Evolutionary conservation across 2,113 vertebrate genomes (phyloP).

Genomic region (Boleophthalmus pectinirostris): DNA sequence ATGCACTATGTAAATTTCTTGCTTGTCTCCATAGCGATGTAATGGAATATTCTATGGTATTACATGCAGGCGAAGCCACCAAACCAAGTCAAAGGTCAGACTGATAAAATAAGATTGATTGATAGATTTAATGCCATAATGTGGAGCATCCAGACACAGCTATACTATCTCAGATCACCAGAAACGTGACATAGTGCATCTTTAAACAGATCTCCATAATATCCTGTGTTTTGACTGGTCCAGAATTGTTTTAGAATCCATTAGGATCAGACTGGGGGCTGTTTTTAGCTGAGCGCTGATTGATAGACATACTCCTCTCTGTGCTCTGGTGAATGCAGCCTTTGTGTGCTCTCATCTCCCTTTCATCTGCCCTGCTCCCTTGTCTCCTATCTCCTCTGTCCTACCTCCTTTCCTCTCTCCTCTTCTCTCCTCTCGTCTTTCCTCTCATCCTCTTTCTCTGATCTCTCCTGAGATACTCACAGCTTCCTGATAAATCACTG

Average conservation of each 20-base stretch:
- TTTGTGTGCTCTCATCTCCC: slow-evolving; percentile 1
- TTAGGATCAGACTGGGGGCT: neutral
- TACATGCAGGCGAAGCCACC: too few relatives aligned
- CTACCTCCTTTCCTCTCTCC: neutral
- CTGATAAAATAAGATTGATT: neutral
- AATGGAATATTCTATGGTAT: neutral
- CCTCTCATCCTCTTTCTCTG: neutral
- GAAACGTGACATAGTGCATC: neutral
- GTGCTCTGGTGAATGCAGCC: neutral
- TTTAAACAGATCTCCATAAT: neutral
- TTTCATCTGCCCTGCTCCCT: slow-evolving; percentile 13
- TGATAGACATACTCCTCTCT: neutral
- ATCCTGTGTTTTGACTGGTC: neutral
- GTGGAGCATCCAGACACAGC: too few relatives aligned
- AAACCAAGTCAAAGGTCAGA: too few relatives aligned
- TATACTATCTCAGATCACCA: neutral
- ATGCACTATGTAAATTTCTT: neutral
- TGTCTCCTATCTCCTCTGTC: neutral
- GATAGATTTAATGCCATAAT: neutral
- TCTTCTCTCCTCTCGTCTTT: neutral
- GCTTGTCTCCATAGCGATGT: too few relatives aligned
- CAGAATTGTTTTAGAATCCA: neutral
- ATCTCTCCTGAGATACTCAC: slow-evolving; percentile 40
- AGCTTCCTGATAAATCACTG: slow-evolving; percentile 32
- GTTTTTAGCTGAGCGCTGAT: neutral